Evolutionary conservation across 2,888 invertebrate species (phyloP).

Genomic region (Diloba caeruleocephala): DNA sequence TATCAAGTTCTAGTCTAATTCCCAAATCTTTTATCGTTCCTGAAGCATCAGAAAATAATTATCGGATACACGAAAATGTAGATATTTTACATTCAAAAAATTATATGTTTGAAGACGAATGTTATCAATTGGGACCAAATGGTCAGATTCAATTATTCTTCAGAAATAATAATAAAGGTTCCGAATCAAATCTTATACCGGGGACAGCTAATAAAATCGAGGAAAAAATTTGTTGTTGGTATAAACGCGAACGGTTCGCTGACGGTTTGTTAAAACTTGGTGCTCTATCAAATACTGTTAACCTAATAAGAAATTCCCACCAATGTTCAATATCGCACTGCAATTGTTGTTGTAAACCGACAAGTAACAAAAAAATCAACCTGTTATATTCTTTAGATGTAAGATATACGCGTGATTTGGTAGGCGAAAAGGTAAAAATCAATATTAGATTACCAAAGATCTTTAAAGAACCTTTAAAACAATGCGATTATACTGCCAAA

Average conservation of each 20-base stretch:
- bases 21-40: conserved; percentile 6
- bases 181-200: not conserved
- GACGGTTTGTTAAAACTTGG: conserved; percentile 23
- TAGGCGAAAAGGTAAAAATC: conserved; percentile 11
- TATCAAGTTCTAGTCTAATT: not conserved
- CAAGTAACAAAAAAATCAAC: not conserved
- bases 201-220: conserved; percentile 5
- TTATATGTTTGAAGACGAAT: conserved; percentile 27
- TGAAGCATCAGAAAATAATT: not conserved
- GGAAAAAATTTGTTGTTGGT: conserved; percentile 59
- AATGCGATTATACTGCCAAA: too few relatives aligned
- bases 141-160: conserved; percentile 24
- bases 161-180: conserved; percentile 1
- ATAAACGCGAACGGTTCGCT: conserved; percentile 50
- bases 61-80: not conserved
- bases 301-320: conserved; percentile 51
- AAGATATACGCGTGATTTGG: conserved; percentile 33
- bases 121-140: conserved; percentile 47
- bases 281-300: conserved; percentile 31
- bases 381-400: conserved; percentile 4
- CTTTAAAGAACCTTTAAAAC: not conserved
- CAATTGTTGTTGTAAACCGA: conserved; percentile 54
- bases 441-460: conserved; percentile 10
- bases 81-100: conserved; percentile 12
- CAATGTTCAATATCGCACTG: conserved; percentile 44